Conservation (phyloP, 1,140 invertebrate species). For the Diorhabda carinulata region DNA sequence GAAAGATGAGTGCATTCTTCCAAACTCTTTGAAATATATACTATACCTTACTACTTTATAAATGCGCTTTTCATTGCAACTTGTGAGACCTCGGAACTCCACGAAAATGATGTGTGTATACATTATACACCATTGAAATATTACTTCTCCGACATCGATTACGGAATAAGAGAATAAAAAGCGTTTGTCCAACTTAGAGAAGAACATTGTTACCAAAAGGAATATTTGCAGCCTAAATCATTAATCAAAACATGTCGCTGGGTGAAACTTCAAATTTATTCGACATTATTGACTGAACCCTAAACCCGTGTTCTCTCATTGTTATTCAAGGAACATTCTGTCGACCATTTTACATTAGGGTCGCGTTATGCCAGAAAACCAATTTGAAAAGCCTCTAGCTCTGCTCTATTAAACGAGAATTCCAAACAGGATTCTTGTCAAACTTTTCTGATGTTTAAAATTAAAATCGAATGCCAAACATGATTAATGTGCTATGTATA, state of each 20-base stretch:
- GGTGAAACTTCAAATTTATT: background rate
- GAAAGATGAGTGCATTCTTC: too few species aligned
- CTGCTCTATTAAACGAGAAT: background rate
- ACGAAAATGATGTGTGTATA: too few species aligned
- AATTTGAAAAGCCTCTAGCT: background rate
- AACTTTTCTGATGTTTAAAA: conserved; percentile 3
- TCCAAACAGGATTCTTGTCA: conserved; percentile 2
- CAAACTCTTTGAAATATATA: too few species aligned
- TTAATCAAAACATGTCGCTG: background rate
- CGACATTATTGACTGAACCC: background rate
- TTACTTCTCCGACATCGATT: too few species aligned
- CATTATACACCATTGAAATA: too few species aligned
- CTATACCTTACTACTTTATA: too few species aligned
- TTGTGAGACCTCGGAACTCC: too few species aligned
- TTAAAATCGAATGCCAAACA: background rate
- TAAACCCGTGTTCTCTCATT: background rate
- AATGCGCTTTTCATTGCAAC: too few species aligned
- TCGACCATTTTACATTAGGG: background rate
- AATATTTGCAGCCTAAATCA: background rate
- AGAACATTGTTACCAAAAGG: too few species aligned
- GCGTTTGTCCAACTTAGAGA: too few species aligned
- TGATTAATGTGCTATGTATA: background rate
- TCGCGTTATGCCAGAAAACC: background rate
- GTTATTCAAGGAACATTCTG: background rate
- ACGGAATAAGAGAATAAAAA: too few species aligned